Conservation (phyloP, 2,888 invertebrate species). For the Tolmerus cingulatus region DNA sequence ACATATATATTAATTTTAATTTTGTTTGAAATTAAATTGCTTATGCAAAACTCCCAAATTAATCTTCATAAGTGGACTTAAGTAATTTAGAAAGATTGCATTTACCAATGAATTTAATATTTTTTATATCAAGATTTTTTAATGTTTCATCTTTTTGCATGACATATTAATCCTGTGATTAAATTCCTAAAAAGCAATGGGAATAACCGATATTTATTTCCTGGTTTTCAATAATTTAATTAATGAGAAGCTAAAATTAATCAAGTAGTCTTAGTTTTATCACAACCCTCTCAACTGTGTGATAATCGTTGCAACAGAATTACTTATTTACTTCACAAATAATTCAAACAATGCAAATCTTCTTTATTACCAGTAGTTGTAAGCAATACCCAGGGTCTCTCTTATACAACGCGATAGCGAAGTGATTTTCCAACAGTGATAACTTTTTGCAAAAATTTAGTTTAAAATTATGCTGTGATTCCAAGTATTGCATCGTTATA, state of each 20-base stretch:
- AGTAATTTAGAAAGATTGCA: no score
- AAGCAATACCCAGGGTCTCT: neutral
- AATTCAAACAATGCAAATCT: neutral
- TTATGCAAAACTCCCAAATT: no score
- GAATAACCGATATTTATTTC: neutral
- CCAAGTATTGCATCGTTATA: neutral
- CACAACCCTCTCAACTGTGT: neutral
- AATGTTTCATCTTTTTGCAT: neutral
- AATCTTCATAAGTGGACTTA: no score
- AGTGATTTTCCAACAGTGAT: neutral
- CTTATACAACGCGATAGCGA: neutral
- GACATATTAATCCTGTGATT: neutral
- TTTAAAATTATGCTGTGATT: neutral
- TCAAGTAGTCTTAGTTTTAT: neutral
- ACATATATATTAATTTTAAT: no score
- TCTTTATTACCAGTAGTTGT: neutral
- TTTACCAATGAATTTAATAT: neutral
- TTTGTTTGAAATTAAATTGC: no score
- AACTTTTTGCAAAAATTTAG: no score
- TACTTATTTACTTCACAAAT: neutral
- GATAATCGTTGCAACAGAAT: neutral
- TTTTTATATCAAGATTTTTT: neutral
- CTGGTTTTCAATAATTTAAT: neutral
- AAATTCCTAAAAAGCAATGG: neutral
- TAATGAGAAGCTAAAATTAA: neutral